Evolutionary conservation across 2,888 invertebrate genomes (phyloP), one percentile per base, ranked within the genome.

Genomic region (Arctia plantaginis): DNA sequence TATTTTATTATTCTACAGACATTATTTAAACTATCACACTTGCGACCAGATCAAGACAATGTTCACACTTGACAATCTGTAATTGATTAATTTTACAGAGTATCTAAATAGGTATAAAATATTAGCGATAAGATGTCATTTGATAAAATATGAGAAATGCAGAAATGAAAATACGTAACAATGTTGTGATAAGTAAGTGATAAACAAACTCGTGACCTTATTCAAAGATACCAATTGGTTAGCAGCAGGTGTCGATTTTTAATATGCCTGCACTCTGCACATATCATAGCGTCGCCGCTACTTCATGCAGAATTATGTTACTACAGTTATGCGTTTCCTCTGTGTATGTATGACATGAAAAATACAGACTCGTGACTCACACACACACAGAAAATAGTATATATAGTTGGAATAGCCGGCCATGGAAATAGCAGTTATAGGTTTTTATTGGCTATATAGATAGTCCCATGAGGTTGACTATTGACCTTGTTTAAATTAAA

Each of bases 331-430:
- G 78, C 20, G 27, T 30, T 65, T 27, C 67, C n/a, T 67, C 15
- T 85, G 86, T 86, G 87, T 88, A 85, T 79, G 84, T 85, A 77
- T 84, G 82, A 83, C 84, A 76, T 77, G 80, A 82, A 86, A 86
- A 85, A 86, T 79, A 86, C 78, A 80, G 79, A 82, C 81, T 88
- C 89, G 88, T 90, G 90, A 90, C 88, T 88, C 75, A 84, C 89
- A 69, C 89, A 87, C 88, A 90, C 88, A 82, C 35, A 39, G 77
- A 77, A 76, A 77, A n/a, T 41, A 82, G 83, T 81, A 80, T 12
- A 13, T 41, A 6, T 85, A 83, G 88, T 85, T 87, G 84, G 87
- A 85, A 87, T 86, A 83, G 78, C 82, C 80, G 82, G 77, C 82
- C 82, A 78, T 84, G 78, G 82, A 87, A 82, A 85, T 84, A 87